phyloP scores from a whole-genome alignment of 1,140 invertebrate genomes.

The Formica exsecta region DNA sequence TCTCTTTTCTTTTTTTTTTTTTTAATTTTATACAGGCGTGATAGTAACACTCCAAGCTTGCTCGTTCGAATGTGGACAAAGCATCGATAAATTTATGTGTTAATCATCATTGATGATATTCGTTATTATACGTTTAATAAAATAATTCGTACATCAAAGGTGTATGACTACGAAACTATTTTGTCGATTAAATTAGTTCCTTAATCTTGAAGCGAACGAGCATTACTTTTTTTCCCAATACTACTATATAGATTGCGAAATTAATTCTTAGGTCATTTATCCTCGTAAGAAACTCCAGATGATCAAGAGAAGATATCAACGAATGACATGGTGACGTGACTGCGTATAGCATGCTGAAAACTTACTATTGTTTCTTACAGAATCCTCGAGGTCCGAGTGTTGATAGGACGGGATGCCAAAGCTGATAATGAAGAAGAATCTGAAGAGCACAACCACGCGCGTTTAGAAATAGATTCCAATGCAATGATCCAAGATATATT shows the following conservation, averaged over 20 bases:
- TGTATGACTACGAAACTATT: slow-evolving; percentile 24
- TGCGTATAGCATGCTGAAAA: slow-evolving; percentile 56
- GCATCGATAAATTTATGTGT: slow-evolving; percentile 66
- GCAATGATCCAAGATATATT: neutral
- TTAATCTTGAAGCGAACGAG: neutral
- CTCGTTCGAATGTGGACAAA: slow-evolving; percentile 24
- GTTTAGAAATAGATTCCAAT: neutral
- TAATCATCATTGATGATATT: slow-evolving; percentile 62
- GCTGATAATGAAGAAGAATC: neutral
- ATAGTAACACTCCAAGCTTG: slow-evolving; percentile 7
- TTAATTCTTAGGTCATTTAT: slow-evolving; percentile 3
- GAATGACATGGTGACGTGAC: slow-evolving; percentile 1
- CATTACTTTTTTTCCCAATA: neutral
- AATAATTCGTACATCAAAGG: slow-evolving; percentile 55
- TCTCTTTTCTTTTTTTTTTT: neutral
- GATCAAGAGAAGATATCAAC: slow-evolving; percentile 15
- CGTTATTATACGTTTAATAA: slow-evolving; percentile 75
- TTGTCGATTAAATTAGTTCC: slow-evolving; percentile 44
- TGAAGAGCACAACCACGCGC: neutral
- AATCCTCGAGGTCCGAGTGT: slow-evolving; percentile 16
- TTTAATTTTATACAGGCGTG: neutral
- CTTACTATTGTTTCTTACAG: slow-evolving; percentile 65
- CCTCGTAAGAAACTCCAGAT: neutral
- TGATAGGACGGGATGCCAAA: neutral
- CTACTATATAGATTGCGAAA: neutral